These are phyloP conservation scores for Martes flavigula DNA, from an alignment of 2,797 vertebrate genomes.

Conservation along the genomic window DNA sequence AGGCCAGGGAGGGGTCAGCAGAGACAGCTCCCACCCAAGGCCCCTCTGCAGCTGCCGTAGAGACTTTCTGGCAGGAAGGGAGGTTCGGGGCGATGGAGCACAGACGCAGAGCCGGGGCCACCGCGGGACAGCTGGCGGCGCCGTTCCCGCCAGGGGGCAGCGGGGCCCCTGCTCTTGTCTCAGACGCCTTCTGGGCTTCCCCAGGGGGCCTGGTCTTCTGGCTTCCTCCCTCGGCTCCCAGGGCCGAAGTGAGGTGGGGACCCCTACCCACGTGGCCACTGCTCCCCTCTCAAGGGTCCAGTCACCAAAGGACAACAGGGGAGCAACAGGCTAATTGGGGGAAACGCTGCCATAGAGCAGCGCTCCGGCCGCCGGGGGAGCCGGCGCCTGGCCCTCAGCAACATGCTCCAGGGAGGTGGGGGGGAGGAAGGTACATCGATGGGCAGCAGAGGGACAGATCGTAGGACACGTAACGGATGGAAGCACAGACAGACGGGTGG, in stretches of 20 bases:
- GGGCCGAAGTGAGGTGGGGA: no score
- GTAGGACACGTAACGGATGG: not conserved
- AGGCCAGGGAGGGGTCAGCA: not conserved
- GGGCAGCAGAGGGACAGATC: not conserved
- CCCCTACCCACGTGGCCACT: not conserved
- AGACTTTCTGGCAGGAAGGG: not conserved
- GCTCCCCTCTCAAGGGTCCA: not conserved
- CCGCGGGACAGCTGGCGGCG: not conserved
- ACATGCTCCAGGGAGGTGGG: not conserved
- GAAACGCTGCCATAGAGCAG: not conserved
- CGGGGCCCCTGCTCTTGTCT: not conserved
- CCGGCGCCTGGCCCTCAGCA: not conserved
- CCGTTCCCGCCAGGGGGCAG: constrained; percentile 64
- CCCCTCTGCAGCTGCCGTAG: no score
- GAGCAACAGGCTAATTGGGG: no score
- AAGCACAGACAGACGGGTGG: not conserved
- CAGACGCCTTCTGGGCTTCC: not conserved
- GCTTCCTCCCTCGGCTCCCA: not conserved
- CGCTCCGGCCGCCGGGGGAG: not conserved
- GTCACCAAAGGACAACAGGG: not conserved
- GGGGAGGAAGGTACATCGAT: not conserved
- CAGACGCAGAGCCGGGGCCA: no score
- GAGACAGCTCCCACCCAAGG: not conserved
- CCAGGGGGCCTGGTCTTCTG: not conserved
- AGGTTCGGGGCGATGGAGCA: not conserved